A percentile compares a stretch with the other conserved stretches of the same genome.
Conservation (phyloP, 2,113 vertebrate genomes). For the Corythornis vintsioides region DNA sequence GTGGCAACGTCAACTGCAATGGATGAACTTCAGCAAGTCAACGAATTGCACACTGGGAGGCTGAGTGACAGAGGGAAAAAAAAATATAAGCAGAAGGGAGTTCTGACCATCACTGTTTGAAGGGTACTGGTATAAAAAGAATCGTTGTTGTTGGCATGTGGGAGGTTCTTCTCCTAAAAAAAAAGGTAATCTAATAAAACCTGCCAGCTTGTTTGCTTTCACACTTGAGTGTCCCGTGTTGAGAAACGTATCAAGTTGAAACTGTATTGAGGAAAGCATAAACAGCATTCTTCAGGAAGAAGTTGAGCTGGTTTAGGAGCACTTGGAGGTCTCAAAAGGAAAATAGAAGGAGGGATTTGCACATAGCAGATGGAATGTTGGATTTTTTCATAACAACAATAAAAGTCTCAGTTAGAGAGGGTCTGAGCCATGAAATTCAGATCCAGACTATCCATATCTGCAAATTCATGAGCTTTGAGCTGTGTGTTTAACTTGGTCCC, state of each 20-base stretch:
- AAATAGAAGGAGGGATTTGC: constrained; percentile 44
- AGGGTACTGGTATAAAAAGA: not conserved
- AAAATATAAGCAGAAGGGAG: not conserved
- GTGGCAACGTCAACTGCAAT: not conserved
- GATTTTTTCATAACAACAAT: not conserved
- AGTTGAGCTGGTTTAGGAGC: constrained; percentile 25
- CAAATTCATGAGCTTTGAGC: not conserved
- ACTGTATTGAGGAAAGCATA: not conserved
- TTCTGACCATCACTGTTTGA: not conserved
- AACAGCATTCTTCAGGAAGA: constrained; percentile 35
- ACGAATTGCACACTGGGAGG: not conserved
- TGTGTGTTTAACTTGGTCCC: not conserved
- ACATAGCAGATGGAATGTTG: not conserved
- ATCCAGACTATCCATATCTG: not conserved
- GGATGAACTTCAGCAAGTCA: not conserved
- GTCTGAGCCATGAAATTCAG: not conserved
- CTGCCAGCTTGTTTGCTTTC: constrained; percentile 21
- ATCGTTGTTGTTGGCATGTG: not conserved
- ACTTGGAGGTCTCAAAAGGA: constrained; percentile 1
- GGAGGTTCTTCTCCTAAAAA: not conserved
- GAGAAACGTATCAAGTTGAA: not conserved
- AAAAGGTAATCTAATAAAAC: constrained; percentile 27
- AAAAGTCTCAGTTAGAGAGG: not conserved
- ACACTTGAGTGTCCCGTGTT: not conserved
- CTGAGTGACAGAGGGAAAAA: not conserved